These are phyloP conservation scores for Varanus salvator DNA, from an alignment of 2,113 vertebrate genomes.

Conservation along the genomic window DNA sequence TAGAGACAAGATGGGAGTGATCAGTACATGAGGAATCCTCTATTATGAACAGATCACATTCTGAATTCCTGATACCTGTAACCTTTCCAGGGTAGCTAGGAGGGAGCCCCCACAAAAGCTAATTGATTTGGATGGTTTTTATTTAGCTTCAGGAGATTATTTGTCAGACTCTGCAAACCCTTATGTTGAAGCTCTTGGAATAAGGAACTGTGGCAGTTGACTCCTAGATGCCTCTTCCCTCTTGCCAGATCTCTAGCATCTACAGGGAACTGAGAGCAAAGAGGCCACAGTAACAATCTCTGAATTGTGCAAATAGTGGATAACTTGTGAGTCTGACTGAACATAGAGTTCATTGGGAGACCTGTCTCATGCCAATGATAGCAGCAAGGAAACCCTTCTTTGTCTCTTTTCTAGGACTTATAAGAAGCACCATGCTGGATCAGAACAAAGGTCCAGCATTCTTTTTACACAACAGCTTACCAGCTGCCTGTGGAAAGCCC, in stretches of 20 bases:
- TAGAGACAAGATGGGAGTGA: neutral
- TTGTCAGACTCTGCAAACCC: neutral
- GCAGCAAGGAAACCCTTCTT: neutral
- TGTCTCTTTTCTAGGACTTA: neutral
- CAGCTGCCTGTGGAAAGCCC: too few species aligned
- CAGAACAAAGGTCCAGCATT: too few species aligned
- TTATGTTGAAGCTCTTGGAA: neutral
- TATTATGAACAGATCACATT: neutral
- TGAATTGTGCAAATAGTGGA: neutral
- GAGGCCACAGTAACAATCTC: neutral
- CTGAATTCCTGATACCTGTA: neutral
- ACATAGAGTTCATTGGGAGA: neutral
- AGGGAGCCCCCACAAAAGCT: neutral
- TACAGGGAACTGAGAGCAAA: neutral
- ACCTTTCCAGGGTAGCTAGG: neutral
- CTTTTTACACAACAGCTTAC: too few species aligned
- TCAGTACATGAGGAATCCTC: neutral
- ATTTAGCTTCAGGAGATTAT: neutral
- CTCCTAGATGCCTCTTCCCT: neutral
- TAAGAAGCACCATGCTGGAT: neutral
- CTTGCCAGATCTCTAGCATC: neutral
- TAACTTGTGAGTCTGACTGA: neutral
- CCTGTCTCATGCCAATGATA: too few species aligned
- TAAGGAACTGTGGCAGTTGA: neutral
- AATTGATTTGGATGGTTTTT: neutral